Conservation (phyloP, 2,888 invertebrate species). For the Rambutsinella grinnellia region DNA sequence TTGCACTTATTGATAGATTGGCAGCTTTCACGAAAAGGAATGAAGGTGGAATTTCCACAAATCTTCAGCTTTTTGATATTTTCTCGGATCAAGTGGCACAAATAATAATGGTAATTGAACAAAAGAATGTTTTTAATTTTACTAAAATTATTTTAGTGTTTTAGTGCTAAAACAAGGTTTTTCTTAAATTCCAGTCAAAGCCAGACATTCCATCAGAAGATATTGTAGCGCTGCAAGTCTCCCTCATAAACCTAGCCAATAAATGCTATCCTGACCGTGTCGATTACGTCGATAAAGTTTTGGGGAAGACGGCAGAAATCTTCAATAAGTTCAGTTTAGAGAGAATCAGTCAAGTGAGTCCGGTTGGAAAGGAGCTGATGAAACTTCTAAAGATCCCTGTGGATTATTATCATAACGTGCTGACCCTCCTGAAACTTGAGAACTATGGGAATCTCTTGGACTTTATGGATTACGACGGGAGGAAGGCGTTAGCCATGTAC, state of each 20-base stretch:
- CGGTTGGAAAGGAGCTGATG: slow-evolving; percentile 93
- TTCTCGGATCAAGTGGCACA: slow-evolving; percentile 97
- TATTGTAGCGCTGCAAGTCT: slow-evolving; percentile 94
- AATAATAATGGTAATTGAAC: slow-evolving; percentile 82
- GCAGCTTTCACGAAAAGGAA: slow-evolving; percentile 82
- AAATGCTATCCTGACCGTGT: slow-evolving; percentile 96
- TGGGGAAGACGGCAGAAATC: slow-evolving; percentile 90
- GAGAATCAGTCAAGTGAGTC: slow-evolving; percentile 82
- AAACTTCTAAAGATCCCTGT: slow-evolving; percentile 94
- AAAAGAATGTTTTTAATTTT: slow-evolving; percentile 1
- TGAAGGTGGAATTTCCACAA: slow-evolving; percentile 79
- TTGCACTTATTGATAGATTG: slow-evolving; percentile 92
- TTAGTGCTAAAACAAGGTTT: slow-evolving; percentile 5
- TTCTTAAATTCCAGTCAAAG: slow-evolving; percentile 77
- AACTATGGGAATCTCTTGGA: slow-evolving; percentile 89
- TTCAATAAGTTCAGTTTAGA: slow-evolving; percentile 89
- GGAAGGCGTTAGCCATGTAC: slow-evolving; percentile 88
- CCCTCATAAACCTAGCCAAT: slow-evolving; percentile 93
- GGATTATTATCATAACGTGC: slow-evolving; percentile 92
- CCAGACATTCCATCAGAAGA: slow-evolving; percentile 97
- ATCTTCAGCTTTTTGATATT: slow-evolving; percentile 96
- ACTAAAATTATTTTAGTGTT: background rate
- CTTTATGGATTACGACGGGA: slow-evolving; percentile 88
- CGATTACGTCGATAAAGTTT: slow-evolving; percentile 95
- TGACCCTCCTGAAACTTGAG: slow-evolving; percentile 87